Conservation (phyloP, 2,888 invertebrate genomes). For the Gerris lacustris region DNA sequence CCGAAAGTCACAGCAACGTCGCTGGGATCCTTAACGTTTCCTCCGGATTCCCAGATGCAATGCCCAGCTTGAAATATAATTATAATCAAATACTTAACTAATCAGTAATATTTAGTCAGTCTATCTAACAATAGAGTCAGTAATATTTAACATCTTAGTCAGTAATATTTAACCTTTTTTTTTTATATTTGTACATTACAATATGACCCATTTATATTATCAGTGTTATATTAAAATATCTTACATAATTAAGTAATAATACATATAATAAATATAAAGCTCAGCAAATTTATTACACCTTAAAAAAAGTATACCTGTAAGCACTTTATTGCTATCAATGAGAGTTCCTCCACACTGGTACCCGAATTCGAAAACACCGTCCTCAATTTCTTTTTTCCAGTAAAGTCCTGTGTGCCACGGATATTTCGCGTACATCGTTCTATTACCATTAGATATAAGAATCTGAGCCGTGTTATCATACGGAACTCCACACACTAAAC, state of each 20-base stretch:
- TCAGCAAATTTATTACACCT: too few relatives aligned
- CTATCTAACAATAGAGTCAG: too few relatives aligned
- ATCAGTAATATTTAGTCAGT: too few relatives aligned
- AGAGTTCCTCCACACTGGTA: neutral
- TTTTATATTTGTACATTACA: too few relatives aligned
- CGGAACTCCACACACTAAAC: neutral
- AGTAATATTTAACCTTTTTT: too few relatives aligned
- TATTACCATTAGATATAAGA: neutral
- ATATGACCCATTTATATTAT: too few relatives aligned
- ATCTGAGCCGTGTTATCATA: neutral
- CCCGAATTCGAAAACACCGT: neutral
- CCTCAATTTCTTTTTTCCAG: neutral
- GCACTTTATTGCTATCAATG: neutral
- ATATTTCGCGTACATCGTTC: neutral
- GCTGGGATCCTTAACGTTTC: neutral
- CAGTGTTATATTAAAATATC: too few relatives aligned
- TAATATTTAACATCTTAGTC: too few relatives aligned
- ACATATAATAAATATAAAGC: too few relatives aligned
- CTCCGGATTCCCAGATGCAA: neutral
- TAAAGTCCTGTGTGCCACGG: conserved; percentile 18
- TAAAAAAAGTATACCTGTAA: neutral
- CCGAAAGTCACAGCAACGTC: neutral
- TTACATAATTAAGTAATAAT: too few relatives aligned
- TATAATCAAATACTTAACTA: too few relatives aligned
- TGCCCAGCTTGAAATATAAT: neutral